phyloP scores from a whole-genome alignment of 2,888 invertebrate genomes.

The Liposcelis brunnea region DNA sequence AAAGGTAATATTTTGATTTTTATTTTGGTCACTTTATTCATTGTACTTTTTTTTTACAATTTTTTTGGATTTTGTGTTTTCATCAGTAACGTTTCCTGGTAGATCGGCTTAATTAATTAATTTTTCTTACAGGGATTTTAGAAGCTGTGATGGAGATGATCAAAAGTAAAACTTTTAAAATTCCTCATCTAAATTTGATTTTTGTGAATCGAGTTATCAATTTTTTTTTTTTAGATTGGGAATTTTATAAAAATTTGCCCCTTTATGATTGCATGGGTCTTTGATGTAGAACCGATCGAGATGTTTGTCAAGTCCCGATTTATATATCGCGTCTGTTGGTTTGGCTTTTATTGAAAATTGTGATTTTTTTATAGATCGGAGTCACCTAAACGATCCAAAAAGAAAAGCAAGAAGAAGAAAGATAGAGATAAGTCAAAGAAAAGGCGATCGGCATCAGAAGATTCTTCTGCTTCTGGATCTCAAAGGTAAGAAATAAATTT shows the following conservation, averaged over 20 bases:
- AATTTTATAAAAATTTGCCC: too few relatives aligned
- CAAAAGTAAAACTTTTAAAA: too few relatives aligned
- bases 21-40: not conserved
- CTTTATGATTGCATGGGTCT: too few relatives aligned
- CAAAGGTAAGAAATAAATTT: not conserved
- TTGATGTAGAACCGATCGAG: too few relatives aligned
- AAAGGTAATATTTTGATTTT: constrained; percentile 8
- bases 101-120: too few relatives aligned
- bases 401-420: constrained; percentile 25
- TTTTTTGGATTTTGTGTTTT: not conserved
- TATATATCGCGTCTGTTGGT: constrained; percentile 11
- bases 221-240: too few relatives aligned
- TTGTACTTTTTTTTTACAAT: not conserved
- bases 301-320: constrained; percentile 14
- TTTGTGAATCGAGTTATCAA: too few relatives aligned
- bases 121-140: too few relatives aligned
- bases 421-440: constrained; percentile 13
- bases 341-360: constrained; percentile 9
- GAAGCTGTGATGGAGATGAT: too few relatives aligned
- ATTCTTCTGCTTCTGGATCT: not conserved
- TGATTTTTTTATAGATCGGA: constrained; percentile 24
- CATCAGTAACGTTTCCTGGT: too few relatives aligned
- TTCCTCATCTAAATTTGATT: too few relatives aligned
- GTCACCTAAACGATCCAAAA: constrained; percentile 25
- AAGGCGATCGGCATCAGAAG: not conserved